phyloP scores from a whole-genome alignment of 1,140 invertebrate species.

The Caenorhabditis briggsae region DNA sequence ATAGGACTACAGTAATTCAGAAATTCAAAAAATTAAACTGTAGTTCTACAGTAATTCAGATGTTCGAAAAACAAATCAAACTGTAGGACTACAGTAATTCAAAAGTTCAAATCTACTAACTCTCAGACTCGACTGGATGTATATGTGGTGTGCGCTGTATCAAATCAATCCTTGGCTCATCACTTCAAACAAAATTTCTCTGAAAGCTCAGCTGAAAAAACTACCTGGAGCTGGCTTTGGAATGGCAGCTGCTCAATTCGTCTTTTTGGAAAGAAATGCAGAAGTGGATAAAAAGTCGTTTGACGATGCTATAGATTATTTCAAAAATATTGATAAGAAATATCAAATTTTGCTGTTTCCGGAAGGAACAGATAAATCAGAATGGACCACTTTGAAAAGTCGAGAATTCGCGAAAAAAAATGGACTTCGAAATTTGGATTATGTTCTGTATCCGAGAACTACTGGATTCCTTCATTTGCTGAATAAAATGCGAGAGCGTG shows the following conservation, averaged over 20 bases:
- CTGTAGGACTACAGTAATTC: neutral
- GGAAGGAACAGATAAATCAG: conserved; percentile 88
- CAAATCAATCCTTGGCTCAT: conserved; percentile 83
- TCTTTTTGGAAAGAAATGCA: conserved; percentile 88
- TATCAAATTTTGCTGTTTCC: conserved; percentile 86
- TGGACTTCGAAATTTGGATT: conserved; percentile 70
- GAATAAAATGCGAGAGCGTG: conserved; percentile 75
- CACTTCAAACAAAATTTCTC: conserved; percentile 85
- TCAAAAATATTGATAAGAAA: conserved; percentile 81
- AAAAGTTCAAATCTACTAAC: neutral
- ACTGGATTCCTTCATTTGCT: conserved; percentile 76
- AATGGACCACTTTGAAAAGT: conserved; percentile 79
- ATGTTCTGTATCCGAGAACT: conserved; percentile 76
- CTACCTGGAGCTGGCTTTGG: conserved; percentile 89
- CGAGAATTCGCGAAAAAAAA: conserved; percentile 73
- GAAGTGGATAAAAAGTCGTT: conserved; percentile 82
- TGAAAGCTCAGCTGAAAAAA: conserved; percentile 86
- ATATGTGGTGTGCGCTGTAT: conserved; percentile 87
- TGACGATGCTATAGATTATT: conserved; percentile 81
- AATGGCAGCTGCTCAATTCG: conserved; percentile 88
- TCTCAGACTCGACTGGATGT: conserved; percentile 88
- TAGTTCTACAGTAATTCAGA: no score
- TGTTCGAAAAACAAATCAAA: no score
- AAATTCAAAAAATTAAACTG: no score
- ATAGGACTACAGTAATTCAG: no score